phyloP scores from a whole-genome alignment of 2,888 invertebrate genomes.

The Chalcis sispes region DNA sequence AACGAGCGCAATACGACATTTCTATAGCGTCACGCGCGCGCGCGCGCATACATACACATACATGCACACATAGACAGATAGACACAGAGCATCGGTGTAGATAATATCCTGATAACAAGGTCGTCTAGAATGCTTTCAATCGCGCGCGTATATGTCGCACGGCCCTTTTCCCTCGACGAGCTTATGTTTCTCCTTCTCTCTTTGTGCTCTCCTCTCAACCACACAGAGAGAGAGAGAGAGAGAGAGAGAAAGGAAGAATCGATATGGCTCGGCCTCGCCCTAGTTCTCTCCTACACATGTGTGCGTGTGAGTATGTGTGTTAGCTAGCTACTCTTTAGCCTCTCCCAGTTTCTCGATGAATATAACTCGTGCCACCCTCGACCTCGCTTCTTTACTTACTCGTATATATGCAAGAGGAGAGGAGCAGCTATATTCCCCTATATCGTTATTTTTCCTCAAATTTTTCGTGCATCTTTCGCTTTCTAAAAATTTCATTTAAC shows the following conservation, averaged over 20 bases:
- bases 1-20: too few species aligned
- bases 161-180: too few species aligned
- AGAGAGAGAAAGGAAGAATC: too few species aligned
- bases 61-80: too few species aligned
- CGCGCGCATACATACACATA: too few species aligned
- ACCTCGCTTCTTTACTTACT: conserved; percentile 14
- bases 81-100: too few species aligned
- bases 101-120: not conserved
- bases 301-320: not conserved
- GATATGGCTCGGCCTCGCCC: conserved; percentile 60
- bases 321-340: not conserved
- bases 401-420: not conserved
- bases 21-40: too few species aligned
- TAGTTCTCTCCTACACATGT: conserved; percentile 43
- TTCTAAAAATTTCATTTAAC: too few species aligned
- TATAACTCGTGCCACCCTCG: conserved; percentile 2
- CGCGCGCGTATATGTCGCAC: not conserved
- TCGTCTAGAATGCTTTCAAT: not conserved
- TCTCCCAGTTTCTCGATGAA: not conserved
- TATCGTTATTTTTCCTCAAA: not conserved
- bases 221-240: too few species aligned
- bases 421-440: not conserved
- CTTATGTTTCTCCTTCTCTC: not conserved
- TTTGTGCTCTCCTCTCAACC: conserved; percentile 18
- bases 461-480: not conserved